A percentile compares a stretch with the other conserved stretches of the same genome.
Conservation (phyloP, 1,140 invertebrate species). For the Wiebesia pumilae region DNA sequence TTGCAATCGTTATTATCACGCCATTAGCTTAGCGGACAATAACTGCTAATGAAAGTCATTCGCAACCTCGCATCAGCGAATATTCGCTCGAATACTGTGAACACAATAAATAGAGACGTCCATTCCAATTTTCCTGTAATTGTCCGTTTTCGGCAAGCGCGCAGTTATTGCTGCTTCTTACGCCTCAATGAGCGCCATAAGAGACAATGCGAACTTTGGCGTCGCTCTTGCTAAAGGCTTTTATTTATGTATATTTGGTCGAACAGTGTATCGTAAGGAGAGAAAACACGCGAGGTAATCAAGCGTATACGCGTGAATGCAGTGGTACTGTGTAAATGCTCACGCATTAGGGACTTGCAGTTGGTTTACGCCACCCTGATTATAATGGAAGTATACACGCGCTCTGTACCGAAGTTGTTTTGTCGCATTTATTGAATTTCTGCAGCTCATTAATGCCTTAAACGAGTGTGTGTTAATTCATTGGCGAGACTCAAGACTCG, state of each 20-base stretch:
- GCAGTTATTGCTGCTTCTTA: too few relatives aligned
- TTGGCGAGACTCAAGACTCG: too few relatives aligned
- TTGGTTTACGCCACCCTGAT: neutral
- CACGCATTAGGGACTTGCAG: too few relatives aligned
- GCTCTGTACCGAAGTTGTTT: neutral
- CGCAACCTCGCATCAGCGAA: neutral
- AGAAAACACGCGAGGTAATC: slow-evolving; percentile 24
- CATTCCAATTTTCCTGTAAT: slow-evolving; percentile 31
- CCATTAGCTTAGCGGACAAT: slow-evolving; percentile 35
- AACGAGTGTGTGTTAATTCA: too few relatives aligned
- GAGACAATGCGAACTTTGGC: neutral
- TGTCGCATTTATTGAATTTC: neutral
- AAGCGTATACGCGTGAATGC: slow-evolving; percentile 4
- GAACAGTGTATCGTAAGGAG: neutral
- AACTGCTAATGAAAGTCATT: slow-evolving; percentile 46
- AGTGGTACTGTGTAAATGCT: too few relatives aligned
- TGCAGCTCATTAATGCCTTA: neutral
- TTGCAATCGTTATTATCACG: slow-evolving; percentile 30
- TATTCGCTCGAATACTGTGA: neutral
- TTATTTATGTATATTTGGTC: neutral
- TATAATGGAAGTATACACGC: neutral
- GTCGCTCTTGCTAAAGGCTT: neutral
- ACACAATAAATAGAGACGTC: slow-evolving; percentile 27
- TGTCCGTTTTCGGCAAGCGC: slow-evolving; percentile 1
- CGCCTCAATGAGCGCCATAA: neutral